Evolutionary conservation across 2,888 invertebrate genomes (phyloP).

Genomic region (Criorhina ranunculi): DNA sequence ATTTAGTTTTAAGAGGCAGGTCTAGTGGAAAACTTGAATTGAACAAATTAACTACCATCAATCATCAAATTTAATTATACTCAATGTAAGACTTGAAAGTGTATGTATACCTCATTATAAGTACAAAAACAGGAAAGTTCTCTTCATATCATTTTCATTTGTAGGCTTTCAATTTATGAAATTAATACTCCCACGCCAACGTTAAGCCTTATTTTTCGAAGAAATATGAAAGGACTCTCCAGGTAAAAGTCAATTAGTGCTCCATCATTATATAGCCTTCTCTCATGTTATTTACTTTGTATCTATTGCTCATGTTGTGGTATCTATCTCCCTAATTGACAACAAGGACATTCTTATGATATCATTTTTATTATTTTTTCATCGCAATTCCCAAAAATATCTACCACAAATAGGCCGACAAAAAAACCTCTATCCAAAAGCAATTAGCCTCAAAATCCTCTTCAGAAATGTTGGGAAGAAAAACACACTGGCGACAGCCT

Average conservation of each 20-base stretch:
- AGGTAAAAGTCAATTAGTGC: slow-evolving; percentile 22
- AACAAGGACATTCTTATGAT: slow-evolving; percentile 23
- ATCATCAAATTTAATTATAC: too few species aligned
- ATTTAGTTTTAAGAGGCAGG: too few species aligned
- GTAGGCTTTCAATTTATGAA: too few species aligned
- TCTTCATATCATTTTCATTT: too few species aligned
- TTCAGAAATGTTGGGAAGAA: background rate
- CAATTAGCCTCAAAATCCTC: slow-evolving; percentile 26
- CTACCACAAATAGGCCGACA: background rate
- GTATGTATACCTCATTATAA: too few species aligned
- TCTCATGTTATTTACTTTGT: slow-evolving; percentile 9
- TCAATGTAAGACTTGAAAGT: too few species aligned
- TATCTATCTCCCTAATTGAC: slow-evolving; percentile 36
- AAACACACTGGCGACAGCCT: background rate
- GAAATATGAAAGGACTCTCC: background rate
- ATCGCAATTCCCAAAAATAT: slow-evolving; percentile 40
- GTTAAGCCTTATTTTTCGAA: background rate
- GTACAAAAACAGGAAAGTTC: too few species aligned
- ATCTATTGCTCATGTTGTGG: slow-evolving; percentile 8
- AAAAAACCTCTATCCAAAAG: slow-evolving; percentile 8
- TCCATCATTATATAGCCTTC: slow-evolving; percentile 12
- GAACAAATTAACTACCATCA: too few species aligned
- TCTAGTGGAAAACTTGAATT: too few species aligned
- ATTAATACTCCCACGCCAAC: background rate
- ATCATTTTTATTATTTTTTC: slow-evolving; percentile 29